Base-by-base conservation (phyloP, 2,888 invertebrate genomes). In the Tetropium fuscum region DNA sequence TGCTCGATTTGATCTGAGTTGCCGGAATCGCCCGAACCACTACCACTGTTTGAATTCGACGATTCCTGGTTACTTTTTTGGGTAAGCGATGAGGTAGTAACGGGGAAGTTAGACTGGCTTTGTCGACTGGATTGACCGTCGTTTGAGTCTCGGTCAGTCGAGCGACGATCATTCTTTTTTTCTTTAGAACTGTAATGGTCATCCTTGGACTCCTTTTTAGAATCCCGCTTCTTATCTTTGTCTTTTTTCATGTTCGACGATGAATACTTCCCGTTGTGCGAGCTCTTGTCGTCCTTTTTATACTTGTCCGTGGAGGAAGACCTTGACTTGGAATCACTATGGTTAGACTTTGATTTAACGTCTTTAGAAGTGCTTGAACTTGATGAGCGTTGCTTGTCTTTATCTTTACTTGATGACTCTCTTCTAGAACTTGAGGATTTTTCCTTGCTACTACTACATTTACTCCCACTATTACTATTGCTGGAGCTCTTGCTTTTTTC, bases 61-160 rank as follows among this genome's bases (percentile, higher is more conserved):
- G 68, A 66, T 16, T 74, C 73, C 43, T 74, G 71, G 3, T 56
- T 70, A 19, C 65, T 68, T 44, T 72, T 70, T 48, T 74, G 68
- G 2, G 60, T 60, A 27, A 70, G 69, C 1, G 86, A 83, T 5
- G 82, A 82, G 34, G 79, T 81, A 58, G 58, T 74, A 25, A 73
- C 81, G 80, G 45, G 78, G 79, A 57, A 79, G 84, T 62, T 81
- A 1, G 74, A 70, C 48, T 72, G 78, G 11, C 79, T 81, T 41
- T 63, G 59, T 53, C 59, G 80, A 27, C 84, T 83, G 15, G 82
- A 81, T 25, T 82, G 81, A 27, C 90, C 92, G 76, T 92, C 93
- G 69, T 91, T 92, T 0, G 93, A 93, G 80, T 94, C 92, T 61
- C 91, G 84, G 69, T 91, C 93, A 0, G 91, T 90, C 0, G 93